phyloP scores from a whole-genome alignment of 1,140 invertebrate species.

The Drepana arcuata region DNA sequence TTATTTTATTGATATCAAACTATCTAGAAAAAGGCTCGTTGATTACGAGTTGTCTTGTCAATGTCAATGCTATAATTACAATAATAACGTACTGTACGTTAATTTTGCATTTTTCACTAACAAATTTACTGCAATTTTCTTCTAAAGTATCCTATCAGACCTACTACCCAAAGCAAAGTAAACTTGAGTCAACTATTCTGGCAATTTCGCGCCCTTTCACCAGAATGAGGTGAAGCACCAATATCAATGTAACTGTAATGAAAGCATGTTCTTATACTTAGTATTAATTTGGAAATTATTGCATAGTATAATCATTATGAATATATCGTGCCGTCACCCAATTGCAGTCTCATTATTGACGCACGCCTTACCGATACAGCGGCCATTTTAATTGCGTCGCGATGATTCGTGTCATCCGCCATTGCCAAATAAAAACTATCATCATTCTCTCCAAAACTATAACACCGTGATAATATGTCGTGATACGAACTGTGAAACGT shows the following conservation, averaged over 20 bases:
- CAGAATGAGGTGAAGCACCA: background rate
- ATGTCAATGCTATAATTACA: constrained; percentile 18
- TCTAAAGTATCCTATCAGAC: background rate
- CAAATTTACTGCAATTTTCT: constrained; percentile 3
- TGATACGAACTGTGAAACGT: constrained; percentile 30
- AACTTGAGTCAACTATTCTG: constrained; percentile 24
- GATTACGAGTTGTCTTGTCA: constrained; percentile 28
- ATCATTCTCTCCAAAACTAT: constrained; percentile 27
- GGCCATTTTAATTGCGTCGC: constrained; percentile 71
- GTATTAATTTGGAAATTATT: constrained; percentile 1
- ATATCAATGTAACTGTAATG: background rate
- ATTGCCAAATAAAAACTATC: constrained; percentile 54
- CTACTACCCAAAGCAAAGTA: constrained; percentile 4
- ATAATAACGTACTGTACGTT: background rate
- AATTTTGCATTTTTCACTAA: constrained; percentile 1
- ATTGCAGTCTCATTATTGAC: constrained; percentile 51
- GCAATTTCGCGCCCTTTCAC: constrained; percentile 70
- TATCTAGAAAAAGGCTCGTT: constrained; percentile 22
- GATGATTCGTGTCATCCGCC: constrained; percentile 70
- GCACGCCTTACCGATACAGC: constrained; percentile 69
- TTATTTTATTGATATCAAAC: no score
- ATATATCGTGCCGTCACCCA: no score
- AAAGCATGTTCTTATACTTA: background rate
- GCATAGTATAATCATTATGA: no score
- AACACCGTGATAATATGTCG: constrained; percentile 32